Evolutionary conservation across 2,888 invertebrate genomes (phyloP).

Genomic region (Eristalinus aeneus): DNA sequence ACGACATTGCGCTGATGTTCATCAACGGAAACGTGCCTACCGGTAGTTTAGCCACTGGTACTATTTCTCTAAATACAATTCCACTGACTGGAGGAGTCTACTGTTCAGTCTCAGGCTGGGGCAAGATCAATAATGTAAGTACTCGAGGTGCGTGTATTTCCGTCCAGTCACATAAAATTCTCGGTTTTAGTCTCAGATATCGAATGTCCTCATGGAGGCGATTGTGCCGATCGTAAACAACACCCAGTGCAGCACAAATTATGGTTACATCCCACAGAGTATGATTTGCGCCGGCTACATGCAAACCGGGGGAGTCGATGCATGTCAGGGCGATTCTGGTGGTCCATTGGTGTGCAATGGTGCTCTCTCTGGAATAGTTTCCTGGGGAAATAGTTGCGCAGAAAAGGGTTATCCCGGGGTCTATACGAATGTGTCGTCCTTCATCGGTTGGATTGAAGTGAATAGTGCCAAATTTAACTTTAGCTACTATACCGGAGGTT

Average conservation of each 20-base stretch:
- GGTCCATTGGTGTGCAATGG: conserved; percentile 75
- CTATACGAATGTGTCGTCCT: conserved; percentile 76
- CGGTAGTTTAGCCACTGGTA: conserved; percentile 50
- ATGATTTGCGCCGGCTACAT: conserved; percentile 76
- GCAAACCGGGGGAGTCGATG: conserved; percentile 73
- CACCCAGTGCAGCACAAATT: conserved; percentile 61
- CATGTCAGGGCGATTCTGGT: conserved; percentile 78
- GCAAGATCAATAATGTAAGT: conserved; percentile 72
- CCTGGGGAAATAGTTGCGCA: conserved; percentile 75
- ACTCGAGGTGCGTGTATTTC: not conserved
- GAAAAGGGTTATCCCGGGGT: conserved; percentile 74
- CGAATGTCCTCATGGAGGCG: conserved; percentile 68
- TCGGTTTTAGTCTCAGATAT: conserved; percentile 58
- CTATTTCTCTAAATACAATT: conserved; percentile 70
- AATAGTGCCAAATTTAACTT: conserved; percentile 72
- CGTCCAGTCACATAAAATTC: not conserved
- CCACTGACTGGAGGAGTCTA: conserved; percentile 5
- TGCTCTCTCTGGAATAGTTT: conserved; percentile 74
- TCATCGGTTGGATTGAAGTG: conserved; percentile 72
- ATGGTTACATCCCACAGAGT: conserved; percentile 67
- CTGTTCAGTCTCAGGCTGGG: conserved; percentile 77
- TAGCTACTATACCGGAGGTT: conserved; percentile 49
- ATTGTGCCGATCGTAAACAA: conserved; percentile 72
- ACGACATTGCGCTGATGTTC: conserved; percentile 76
- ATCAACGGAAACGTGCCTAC: conserved; percentile 74